These are phyloP conservation scores for Axis porcinus DNA, from an alignment of 2,113 vertebrate species.

Conservation along the genomic window DNA sequence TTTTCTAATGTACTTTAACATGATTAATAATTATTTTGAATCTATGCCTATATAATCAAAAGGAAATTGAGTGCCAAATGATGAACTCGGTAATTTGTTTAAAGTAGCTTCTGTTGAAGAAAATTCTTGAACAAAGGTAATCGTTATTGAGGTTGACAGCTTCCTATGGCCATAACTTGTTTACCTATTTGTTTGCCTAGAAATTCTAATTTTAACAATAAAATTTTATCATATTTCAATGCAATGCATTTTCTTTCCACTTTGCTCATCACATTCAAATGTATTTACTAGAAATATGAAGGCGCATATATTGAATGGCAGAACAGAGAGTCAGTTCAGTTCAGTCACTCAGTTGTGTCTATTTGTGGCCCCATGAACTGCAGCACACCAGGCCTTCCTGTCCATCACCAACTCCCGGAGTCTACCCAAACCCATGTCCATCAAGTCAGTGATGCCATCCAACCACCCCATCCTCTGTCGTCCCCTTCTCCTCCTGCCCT, in stretches of 20 bases:
- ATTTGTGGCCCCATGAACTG: no score
- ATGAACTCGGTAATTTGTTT: background rate
- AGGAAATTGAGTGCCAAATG: background rate
- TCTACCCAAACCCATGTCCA: no score
- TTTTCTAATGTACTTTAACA: background rate
- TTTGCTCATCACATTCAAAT: background rate
- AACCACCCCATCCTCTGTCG: no score
- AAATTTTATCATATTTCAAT: background rate
- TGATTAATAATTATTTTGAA: background rate
- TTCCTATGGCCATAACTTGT: background rate
- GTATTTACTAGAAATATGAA: background rate
- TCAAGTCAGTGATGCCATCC: no score
- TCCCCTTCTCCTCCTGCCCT: no score
- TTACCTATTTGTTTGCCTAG: background rate
- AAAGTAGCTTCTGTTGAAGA: background rate
- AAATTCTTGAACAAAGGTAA: background rate
- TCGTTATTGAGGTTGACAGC: background rate
- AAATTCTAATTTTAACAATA: conserved; percentile 14
- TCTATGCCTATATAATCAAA: background rate
- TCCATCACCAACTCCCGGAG: no score
- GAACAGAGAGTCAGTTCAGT: background rate
- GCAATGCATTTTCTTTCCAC: background rate
- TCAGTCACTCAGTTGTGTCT: no score
- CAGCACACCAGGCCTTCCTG: no score
- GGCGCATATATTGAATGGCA: background rate